Base-by-base conservation (phyloP, 2,113 vertebrate genomes). In the Microtus oregoni region DNA sequence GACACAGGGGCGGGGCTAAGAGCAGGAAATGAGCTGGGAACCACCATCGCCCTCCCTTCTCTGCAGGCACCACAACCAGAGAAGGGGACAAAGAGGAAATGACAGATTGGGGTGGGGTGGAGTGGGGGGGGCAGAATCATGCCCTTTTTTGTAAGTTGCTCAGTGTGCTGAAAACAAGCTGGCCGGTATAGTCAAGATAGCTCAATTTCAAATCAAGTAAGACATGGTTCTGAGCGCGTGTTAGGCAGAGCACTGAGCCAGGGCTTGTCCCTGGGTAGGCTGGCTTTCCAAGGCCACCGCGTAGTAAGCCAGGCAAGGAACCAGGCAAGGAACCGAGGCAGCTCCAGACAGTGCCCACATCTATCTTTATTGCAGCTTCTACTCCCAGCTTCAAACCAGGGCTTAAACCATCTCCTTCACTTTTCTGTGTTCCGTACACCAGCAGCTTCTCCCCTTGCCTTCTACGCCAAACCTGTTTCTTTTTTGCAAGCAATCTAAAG, bases 61-160 rank as follows among this genome's bases (percentile, higher is more conserved):
- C 22, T 26, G 81, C 79, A 89, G 41, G 78, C 87, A 30, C 94
- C 94, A 82, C 95, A 93, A 61, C 89, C 79, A 70, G 94, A 96
- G 86, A 26, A 82, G 89, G 86, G 83, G 67, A 94, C 97, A 94
- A 97, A 98, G 98, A 98, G 98, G 98, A 98, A 98, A 98, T 96
- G 97, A 97, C 97, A 97, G 96, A 96, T 97, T 96, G 97, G 97
- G 97, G 96, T 89, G 96, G 94, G 89, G 95, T 81, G 61, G 75
- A 17, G 15, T 78, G 26, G 75, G 26, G 24, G 24, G 5, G 30
- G 65, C 11, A 67, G 79, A 52, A 78, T 50, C 11, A 2, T 91
- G 93, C 47, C 72, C 47, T 68, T 86, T 32, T 83, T 92, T 96
- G 89, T 82, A 86, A 91, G 65, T 87, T 70, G 83, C 82, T 67